Conservation (phyloP, 2,113 vertebrate species). For the Rhinogobius similis region DNA sequence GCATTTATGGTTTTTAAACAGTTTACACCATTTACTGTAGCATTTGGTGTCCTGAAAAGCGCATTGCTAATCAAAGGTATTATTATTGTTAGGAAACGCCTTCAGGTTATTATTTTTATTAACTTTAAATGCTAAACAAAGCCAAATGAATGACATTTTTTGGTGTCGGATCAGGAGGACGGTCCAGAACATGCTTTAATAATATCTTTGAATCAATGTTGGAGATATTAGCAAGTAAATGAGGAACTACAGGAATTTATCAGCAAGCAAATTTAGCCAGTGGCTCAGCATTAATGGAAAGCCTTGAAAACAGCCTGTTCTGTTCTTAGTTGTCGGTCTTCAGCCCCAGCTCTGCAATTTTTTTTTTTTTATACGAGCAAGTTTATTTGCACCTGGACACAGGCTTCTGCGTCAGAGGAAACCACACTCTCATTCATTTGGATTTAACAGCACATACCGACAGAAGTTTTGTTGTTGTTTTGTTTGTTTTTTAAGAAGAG, state of each 20-base stretch:
- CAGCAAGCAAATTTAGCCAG: background rate
- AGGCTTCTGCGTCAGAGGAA: slow-evolving; percentile 19
- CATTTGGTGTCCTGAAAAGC: too few species aligned
- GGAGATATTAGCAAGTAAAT: background rate
- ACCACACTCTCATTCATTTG: background rate
- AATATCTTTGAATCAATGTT: background rate
- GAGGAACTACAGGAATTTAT: background rate
- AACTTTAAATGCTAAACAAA: background rate
- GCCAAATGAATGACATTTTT: too few species aligned
- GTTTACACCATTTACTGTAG: too few species aligned
- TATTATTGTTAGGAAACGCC: too few species aligned
- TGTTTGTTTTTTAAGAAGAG: background rate
- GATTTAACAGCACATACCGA: slow-evolving; percentile 1
- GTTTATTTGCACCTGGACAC: slow-evolving; percentile 20
- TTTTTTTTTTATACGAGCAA: slow-evolving; percentile 10
- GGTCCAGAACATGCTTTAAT: background rate
- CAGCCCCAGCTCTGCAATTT: slow-evolving; percentile 2
- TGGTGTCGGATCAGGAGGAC: too few species aligned
- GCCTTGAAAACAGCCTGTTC: background rate
- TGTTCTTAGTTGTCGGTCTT: slow-evolving; percentile 2
- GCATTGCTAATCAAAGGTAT: too few species aligned
- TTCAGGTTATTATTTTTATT: background rate
- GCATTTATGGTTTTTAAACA: too few species aligned
- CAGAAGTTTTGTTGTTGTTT: background rate
- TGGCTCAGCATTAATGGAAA: too few species aligned